Evolutionary conservation across 2,888 invertebrate species (phyloP).

Genomic region (Papilio demoleus): DNA sequence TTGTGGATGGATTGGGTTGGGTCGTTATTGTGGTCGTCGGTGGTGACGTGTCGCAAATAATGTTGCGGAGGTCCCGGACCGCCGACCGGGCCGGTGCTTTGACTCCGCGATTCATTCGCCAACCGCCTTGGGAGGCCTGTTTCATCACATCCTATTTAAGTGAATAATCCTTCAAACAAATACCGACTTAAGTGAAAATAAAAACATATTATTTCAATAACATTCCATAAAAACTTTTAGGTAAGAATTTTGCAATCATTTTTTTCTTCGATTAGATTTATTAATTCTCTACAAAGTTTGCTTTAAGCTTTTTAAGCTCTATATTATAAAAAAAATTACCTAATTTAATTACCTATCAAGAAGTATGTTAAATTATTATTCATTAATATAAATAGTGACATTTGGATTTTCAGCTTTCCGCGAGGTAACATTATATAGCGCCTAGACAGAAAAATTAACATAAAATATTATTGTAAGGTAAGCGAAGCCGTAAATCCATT

Average conservation of each 20-base stretch:
- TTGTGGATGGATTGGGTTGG: constrained; percentile 37
- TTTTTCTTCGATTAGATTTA: background rate
- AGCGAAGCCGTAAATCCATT: too few relatives aligned
- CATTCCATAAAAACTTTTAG: background rate
- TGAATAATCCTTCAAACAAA: constrained; percentile 27
- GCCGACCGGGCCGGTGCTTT: constrained; percentile 61
- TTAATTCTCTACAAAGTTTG: too few relatives aligned
- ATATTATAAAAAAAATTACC: too few relatives aligned
- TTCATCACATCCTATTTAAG: constrained; percentile 27
- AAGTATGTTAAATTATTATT: too few relatives aligned
- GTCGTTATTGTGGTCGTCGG: constrained; percentile 62
- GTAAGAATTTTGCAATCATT: background rate
- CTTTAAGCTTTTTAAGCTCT: too few relatives aligned
- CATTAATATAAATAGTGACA: too few relatives aligned
- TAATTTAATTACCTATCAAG: too few relatives aligned
- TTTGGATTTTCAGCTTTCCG: too few relatives aligned
- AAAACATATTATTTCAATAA: background rate
- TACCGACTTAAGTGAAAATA: background rate
- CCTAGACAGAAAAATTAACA: too few relatives aligned
- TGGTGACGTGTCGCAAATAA: constrained; percentile 71
- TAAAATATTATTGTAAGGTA: too few relatives aligned
- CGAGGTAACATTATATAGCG: too few relatives aligned
- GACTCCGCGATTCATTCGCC: constrained; percentile 54
- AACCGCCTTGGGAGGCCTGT: constrained; percentile 35
- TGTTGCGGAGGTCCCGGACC: constrained; percentile 54